Evolutionary conservation across 2,113 vertebrate genomes (phyloP).

Genomic region (Tiliqua scincoides): DNA sequence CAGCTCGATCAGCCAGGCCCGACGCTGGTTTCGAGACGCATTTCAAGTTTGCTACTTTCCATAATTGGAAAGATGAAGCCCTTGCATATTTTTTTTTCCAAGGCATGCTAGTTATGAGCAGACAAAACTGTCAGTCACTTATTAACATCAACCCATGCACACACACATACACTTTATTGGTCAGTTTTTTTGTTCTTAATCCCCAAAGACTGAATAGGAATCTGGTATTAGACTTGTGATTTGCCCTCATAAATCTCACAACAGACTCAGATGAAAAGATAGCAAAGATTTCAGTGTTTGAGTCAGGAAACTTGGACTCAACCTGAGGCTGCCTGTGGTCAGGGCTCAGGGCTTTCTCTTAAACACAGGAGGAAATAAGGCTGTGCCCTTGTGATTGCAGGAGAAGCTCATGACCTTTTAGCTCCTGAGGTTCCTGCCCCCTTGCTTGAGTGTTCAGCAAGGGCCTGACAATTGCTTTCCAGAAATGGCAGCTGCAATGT

Average conservation of each 20-base stretch:
- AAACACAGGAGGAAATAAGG: not conserved
- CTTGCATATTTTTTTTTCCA: conserved; percentile 33
- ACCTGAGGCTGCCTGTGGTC: not conserved
- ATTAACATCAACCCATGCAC: not conserved
- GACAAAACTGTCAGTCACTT: conserved; percentile 56
- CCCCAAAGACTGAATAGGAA: not conserved
- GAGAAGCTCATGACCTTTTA: no score
- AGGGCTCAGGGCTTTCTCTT: not conserved
- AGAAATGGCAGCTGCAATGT: no score
- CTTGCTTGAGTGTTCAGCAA: no score
- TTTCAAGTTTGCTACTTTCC: conserved; percentile 52
- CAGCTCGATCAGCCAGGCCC: conserved; percentile 53
- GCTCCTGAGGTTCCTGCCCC: no score
- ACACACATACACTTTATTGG: conserved; percentile 5
- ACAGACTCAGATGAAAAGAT: not conserved
- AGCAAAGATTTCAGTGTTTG: not conserved
- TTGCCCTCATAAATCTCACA: not conserved
- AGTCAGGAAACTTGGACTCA: not conserved
- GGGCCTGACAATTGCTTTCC: no score
- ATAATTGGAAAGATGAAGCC: conserved; percentile 64
- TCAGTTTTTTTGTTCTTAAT: not conserved
- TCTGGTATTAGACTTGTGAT: not conserved
- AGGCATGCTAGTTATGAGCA: conserved; percentile 11
- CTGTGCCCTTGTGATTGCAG: not conserved
- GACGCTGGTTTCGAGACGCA: conserved; percentile 56